Evolutionary conservation across 2,113 vertebrate genomes (phyloP).

Genomic region (Sylvicapra grimmia): DNA sequence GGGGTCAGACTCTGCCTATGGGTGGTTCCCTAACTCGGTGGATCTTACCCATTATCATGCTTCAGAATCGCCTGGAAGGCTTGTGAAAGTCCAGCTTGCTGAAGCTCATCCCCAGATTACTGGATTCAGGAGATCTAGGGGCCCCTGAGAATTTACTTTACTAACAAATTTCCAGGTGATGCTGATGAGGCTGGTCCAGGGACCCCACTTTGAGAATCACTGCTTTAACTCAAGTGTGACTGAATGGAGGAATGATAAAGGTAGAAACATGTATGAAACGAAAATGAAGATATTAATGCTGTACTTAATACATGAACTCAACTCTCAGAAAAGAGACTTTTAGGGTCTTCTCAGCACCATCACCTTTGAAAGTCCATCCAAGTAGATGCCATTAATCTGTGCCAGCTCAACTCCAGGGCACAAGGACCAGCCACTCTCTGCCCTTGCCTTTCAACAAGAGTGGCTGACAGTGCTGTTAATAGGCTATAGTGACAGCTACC

Average conservation of each 20-base stretch:
- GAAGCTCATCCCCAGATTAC: neutral
- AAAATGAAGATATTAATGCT: neutral
- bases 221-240: constrained; percentile 57
- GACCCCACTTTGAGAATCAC: neutral
- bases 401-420: neutral
- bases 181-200: neutral
- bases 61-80: neutral
- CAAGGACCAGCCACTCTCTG: neutral
- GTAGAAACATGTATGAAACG: neutral
- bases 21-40: constrained; percentile 35
- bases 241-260: neutral
- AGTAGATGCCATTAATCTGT: neutral
- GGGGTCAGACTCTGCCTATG: constrained; percentile 54
- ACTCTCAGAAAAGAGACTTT: neutral
- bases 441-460: neutral
- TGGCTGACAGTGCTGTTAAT: neutral
- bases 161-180: neutral
- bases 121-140: neutral
- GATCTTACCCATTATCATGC: neutral
- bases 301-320: neutral
- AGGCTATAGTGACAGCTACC: neutral
- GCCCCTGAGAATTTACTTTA: neutral
- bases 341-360: neutral
- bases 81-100: neutral
- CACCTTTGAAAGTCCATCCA: neutral